Percentiles rank a stretch among this genome's conserved stretches.
Conservation (phyloP, 1,140 invertebrate genomes). For the Leptonema lineaticorne region DNA sequence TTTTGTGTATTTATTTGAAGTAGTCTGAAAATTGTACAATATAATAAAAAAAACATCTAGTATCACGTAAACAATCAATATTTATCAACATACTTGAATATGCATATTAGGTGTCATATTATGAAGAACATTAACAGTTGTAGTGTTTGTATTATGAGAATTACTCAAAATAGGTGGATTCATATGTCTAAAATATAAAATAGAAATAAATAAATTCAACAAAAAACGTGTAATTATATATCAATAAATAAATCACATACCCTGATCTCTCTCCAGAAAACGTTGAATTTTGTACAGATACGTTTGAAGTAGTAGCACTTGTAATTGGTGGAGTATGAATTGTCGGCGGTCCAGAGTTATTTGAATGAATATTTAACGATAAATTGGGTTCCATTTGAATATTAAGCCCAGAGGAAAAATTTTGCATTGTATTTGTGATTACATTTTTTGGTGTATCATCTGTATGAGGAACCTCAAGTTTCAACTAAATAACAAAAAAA, state of each 20-base stretch:
- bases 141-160: background rate
- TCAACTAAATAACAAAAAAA: background rate
- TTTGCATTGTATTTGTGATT: background rate
- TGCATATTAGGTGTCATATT: background rate
- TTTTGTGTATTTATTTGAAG: constrained; percentile 5
- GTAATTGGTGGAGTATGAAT: background rate
- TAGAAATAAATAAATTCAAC: background rate
- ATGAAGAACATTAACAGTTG: background rate
- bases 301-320: background rate
- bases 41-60: background rate
- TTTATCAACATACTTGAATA: background rate
- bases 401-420: constrained; percentile 16
- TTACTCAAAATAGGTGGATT: background rate
- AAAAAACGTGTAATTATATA: background rate
- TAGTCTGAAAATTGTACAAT: constrained; percentile 7
- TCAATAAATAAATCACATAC: background rate
- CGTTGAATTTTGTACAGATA: constrained; percentile 9
- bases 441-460: background rate
- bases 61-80: background rate
- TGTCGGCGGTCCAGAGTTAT: background rate
- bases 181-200: background rate
- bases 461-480: background rate
- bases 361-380: background rate
- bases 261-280: constrained; percentile 1
- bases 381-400: constrained; percentile 34